Evolutionary conservation across 1,140 invertebrate species (phyloP).

Genomic region (Drosophila orosa): DNA sequence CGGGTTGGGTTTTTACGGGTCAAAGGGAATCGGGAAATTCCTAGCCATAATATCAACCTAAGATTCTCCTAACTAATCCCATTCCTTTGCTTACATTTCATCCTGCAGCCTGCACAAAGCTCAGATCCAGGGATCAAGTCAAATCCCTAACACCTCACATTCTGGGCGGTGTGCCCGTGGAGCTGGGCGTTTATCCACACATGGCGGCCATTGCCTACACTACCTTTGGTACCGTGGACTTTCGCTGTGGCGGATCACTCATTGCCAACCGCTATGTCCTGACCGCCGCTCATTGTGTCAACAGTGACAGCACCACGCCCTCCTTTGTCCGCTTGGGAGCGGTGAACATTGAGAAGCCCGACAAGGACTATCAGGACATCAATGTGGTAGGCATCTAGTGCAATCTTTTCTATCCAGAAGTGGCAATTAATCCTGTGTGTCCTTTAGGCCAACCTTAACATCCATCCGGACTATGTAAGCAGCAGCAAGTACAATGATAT

Average conservation of each 20-base stretch:
- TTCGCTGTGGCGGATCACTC: constrained; percentile 85
- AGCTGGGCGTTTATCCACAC: constrained; percentile 69
- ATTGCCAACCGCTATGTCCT: constrained; percentile 84
- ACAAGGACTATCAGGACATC: constrained; percentile 44
- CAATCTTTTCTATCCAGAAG: too few species aligned
- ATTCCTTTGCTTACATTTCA: background rate
- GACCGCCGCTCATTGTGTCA: constrained; percentile 92
- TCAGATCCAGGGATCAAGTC: constrained; percentile 2
- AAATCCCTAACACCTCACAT: constrained; percentile 53
- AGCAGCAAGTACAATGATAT: constrained; percentile 74
- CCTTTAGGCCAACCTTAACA: constrained; percentile 24
- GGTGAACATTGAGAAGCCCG: constrained; percentile 43
- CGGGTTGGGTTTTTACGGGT: constrained; percentile 4
- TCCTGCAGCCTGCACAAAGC: constrained; percentile 43
- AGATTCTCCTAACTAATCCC: background rate
- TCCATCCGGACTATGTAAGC: constrained; percentile 67
- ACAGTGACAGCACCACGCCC: constrained; percentile 26
- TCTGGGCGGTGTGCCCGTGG: constrained; percentile 63
- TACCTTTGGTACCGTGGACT: constrained; percentile 50
- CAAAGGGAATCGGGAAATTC: background rate
- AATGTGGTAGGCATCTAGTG: constrained; percentile 30
- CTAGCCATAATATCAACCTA: background rate
- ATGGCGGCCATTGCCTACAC: constrained; percentile 74
- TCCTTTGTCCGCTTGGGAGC: constrained; percentile 66
- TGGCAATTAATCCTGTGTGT: background rate